phyloP scores from a whole-genome alignment of 2,797 vertebrate species.

The Falco concolor region DNA sequence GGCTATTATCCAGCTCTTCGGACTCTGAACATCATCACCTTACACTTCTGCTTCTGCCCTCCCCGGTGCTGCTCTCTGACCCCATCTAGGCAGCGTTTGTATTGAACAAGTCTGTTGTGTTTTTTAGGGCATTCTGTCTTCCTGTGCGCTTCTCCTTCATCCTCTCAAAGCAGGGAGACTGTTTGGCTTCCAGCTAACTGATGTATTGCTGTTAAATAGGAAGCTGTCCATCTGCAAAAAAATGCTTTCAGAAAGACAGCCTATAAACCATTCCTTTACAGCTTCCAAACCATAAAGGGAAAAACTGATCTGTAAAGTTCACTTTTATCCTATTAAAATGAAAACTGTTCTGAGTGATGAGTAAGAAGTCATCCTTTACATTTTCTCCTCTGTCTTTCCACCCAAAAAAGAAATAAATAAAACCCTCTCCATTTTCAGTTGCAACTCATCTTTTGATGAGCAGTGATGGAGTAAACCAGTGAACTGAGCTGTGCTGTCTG shows the following conservation, averaged over 20 bases:
- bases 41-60: not conserved
- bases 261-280: slow-evolving; percentile 10
- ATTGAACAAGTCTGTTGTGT: not conserved
- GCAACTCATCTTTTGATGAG: not conserved
- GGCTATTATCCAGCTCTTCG: not conserved
- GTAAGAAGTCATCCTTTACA: not conserved
- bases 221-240: not conserved
- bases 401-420: not conserved
- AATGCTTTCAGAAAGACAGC: not conserved
- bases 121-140: not conserved
- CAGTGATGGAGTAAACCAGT: not conserved
- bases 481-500: not conserved
- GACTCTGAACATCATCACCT: accelerated
- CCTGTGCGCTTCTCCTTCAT: not conserved
- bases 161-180: not conserved
- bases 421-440: not conserved
- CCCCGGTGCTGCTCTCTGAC: not conserved
- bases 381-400: not conserved
- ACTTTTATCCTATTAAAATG: slow-evolving; percentile 24
- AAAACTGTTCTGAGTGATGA: slow-evolving; percentile 1
- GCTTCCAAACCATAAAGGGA: not conserved
- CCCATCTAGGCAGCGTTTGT: not conserved
- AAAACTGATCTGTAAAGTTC: slow-evolving; percentile 8
- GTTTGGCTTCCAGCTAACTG: not conserved
- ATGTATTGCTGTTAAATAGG: not conserved